A percentile compares a stretch with the other conserved stretches of the same genome.
Evolutionary conservation across 2,797 vertebrate species (phyloP).

Genomic region (Catharus ustulatus): DNA sequence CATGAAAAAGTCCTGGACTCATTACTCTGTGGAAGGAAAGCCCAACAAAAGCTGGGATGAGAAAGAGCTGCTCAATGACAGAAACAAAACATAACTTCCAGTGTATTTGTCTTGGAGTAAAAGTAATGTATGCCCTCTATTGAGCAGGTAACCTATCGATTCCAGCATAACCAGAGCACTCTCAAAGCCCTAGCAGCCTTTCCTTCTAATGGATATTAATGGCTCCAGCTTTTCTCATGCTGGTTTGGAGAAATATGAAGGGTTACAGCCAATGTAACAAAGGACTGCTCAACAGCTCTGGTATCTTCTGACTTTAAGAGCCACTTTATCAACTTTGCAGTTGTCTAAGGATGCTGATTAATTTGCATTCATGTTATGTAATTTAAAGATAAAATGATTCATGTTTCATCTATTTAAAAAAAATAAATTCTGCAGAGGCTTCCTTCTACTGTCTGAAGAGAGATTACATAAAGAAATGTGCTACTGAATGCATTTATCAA

Average conservation of each 20-base stretch:
- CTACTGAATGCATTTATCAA: not conserved
- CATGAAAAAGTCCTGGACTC: not conserved
- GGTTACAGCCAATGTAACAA: not conserved
- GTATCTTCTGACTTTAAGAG: not conserved
- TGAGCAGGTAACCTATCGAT: slow-evolving; percentile 43
- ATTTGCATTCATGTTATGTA: not conserved
- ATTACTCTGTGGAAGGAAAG: not conserved
- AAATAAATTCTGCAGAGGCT: not conserved
- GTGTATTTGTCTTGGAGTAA: slow-evolving; percentile 1
- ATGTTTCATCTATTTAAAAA: not conserved
- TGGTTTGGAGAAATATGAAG: not conserved
- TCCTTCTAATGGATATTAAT: slow-evolving; percentile 3
- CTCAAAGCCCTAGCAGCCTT: not conserved
- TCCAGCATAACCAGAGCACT: not conserved
- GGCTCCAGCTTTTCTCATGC: not conserved
- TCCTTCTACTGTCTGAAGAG: slow-evolving; percentile 12
- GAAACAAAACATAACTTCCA: not conserved
- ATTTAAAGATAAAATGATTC: slow-evolving; percentile 19
- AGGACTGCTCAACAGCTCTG: not conserved
- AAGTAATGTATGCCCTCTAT: not conserved
- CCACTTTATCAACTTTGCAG: not conserved
- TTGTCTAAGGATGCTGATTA: not conserved
- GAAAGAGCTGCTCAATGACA: not conserved
- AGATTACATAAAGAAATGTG: not conserved
- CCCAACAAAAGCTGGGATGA: not conserved